phyloP scores from a whole-genome alignment of 37 sponge, comb jelly and placozoan species.

The Spongia lamella region DNA sequence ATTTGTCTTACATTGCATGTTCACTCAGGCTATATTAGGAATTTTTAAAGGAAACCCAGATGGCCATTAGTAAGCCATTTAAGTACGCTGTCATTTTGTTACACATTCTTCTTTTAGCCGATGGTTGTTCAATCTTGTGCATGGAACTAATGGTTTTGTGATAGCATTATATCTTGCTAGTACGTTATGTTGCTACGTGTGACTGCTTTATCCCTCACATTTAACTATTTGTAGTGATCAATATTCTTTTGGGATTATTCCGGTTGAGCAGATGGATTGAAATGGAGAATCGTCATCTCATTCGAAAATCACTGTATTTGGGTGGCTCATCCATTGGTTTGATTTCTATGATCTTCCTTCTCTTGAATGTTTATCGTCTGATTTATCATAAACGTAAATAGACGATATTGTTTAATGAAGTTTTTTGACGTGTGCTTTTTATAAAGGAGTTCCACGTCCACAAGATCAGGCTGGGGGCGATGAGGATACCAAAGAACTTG shows the following conservation, averaged over 20 bases:
- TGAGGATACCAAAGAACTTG: too few species aligned
- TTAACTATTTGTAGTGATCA: background rate
- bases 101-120: constrained; percentile 13
- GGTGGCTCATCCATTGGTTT: constrained; percentile 7
- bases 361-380: constrained; percentile 22
- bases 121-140: constrained; percentile 47
- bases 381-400: constrained; percentile 22
- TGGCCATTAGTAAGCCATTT: constrained; percentile 18
- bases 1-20: background rate
- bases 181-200: background rate
- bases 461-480: too few species aligned
- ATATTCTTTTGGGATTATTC: constrained; percentile 12
- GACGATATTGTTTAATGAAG: too few species aligned
- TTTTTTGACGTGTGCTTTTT: too few species aligned
- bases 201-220: background rate
- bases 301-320: constrained; percentile 9
- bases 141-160: constrained; percentile 55
- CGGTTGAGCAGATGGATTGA: background rate
- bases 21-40: constrained; percentile 18
- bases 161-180: constrained; percentile 7
- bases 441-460: too few species aligned
- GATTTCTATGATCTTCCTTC: background rate
- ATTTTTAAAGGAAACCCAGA: constrained; percentile 42
- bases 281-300: background rate
- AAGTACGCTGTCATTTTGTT: background rate